phyloP scores from a whole-genome alignment of 2,113 vertebrate genomes.

The Petaurus breviceps region DNA sequence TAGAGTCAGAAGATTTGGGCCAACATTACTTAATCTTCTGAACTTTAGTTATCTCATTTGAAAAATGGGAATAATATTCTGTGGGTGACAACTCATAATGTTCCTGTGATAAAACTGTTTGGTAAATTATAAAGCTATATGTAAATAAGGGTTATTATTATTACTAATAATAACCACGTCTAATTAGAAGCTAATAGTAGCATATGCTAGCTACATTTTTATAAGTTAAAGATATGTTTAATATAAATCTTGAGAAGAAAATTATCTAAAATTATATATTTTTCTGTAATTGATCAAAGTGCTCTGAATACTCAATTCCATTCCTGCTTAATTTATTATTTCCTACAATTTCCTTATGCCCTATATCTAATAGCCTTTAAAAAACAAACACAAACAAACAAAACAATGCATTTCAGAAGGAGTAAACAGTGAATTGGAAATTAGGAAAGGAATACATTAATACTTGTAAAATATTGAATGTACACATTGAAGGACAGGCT shows the following conservation, averaged over 20 bases:
- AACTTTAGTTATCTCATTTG: too few species aligned
- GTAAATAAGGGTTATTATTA: too few species aligned
- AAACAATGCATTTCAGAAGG: slow-evolving; percentile 38
- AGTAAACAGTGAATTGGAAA: slow-evolving; percentile 38
- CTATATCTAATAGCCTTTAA: slow-evolving; percentile 31
- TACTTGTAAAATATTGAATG: slow-evolving; percentile 50
- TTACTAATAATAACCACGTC: too few species aligned
- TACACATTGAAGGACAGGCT: neutral
- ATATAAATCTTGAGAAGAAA: slow-evolving; percentile 40
- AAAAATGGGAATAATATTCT: too few species aligned
- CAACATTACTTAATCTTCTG: too few species aligned
- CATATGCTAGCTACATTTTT: too few species aligned
- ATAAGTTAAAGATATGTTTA: too few species aligned
- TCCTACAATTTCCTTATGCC: slow-evolving; percentile 46
- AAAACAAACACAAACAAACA: neutral
- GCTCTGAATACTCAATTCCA: slow-evolving; percentile 28
- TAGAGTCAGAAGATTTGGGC: too few species aligned
- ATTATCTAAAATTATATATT: slow-evolving; percentile 22
- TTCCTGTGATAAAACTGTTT: too few species aligned
- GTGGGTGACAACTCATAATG: too few species aligned
- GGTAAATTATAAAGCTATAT: too few species aligned
- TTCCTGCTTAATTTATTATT: slow-evolving; percentile 59
- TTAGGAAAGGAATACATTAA: slow-evolving; percentile 31
- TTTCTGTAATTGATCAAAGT: slow-evolving; percentile 42
- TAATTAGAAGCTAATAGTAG: too few species aligned